phyloP scores from a whole-genome alignment of 1,140 invertebrate species.

The Eurosta solidaginis region DNA sequence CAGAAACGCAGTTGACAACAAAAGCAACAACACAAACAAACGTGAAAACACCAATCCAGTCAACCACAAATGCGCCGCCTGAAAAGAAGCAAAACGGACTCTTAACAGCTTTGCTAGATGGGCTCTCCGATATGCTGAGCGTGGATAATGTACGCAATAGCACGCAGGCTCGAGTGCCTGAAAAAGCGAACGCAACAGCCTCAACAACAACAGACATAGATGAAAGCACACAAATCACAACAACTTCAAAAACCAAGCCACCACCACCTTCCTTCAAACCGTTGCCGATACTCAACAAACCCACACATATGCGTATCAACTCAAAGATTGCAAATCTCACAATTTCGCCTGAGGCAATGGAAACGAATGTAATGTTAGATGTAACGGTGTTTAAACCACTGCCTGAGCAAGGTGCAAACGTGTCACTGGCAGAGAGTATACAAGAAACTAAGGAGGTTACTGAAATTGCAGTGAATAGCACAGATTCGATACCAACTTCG shows the following conservation, averaged over 20 bases:
- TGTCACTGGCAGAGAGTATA: constrained; percentile 10
- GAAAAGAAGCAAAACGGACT: constrained; percentile 3
- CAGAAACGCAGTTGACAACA: too few relatives aligned
- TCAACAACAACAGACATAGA: background rate
- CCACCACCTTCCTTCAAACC: constrained; percentile 53
- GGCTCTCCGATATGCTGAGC: background rate
- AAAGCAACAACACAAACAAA: too few relatives aligned
- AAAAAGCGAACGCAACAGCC: background rate
- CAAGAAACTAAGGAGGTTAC: constrained; percentile 33
- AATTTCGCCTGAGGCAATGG: constrained; percentile 41
- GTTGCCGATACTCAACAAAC: constrained; percentile 41
- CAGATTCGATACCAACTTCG: background rate
- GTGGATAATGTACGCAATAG: background rate
- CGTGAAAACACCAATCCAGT: constrained; percentile 1
- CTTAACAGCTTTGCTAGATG: background rate
- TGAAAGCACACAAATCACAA: background rate
- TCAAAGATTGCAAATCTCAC: constrained; percentile 54
- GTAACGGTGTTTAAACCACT: constrained; percentile 39
- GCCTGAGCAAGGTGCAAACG: constrained; percentile 11
- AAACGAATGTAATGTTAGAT: background rate
- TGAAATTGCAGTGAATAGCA: background rate
- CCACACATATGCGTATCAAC: constrained; percentile 48
- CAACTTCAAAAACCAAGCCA: constrained; percentile 34
- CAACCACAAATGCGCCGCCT: background rate
- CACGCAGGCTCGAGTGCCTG: background rate